Conservation (phyloP, 92 coral and sea anemone genomes). For the Micromussa lordhowensis region DNA sequence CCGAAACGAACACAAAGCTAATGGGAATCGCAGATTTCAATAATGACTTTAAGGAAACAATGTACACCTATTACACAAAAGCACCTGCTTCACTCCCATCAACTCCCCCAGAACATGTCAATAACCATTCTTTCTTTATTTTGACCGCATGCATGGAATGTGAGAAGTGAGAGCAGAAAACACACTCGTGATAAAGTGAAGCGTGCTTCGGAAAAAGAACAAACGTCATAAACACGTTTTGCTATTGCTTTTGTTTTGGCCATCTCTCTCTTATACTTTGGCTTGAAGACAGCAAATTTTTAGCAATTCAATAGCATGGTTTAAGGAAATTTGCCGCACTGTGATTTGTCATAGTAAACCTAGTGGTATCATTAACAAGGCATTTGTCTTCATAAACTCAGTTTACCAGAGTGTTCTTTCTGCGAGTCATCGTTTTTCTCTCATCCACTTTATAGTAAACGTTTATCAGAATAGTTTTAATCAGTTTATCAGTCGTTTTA, state of each 20-base stretch:
- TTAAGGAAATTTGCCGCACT: neutral
- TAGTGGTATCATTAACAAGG: neutral
- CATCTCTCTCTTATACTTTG: neutral
- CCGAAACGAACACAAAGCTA: neutral
- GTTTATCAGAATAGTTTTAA: no score
- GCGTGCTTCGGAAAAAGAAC: neutral
- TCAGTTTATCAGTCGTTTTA: neutral
- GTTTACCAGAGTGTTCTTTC: neutral
- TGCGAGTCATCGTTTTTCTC: neutral
- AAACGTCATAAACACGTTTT: neutral
- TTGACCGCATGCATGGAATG: conserved; percentile 10
- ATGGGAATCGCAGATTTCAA: neutral
- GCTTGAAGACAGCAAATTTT: neutral
- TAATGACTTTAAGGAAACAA: neutral
- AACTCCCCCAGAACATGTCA: neutral
- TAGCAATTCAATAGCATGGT: no score
- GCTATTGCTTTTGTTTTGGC: neutral
- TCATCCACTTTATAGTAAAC: no score
- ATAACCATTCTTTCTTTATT: neutral
- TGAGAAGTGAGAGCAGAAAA: conserved; percentile 1
- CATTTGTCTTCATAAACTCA: no score
- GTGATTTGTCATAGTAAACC: neutral
- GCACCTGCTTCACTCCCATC: conserved; percentile 5
- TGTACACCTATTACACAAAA: neutral
- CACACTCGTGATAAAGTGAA: neutral